Conservation (phyloP, 2,888 invertebrate species). For the Chalcis sispes region DNA sequence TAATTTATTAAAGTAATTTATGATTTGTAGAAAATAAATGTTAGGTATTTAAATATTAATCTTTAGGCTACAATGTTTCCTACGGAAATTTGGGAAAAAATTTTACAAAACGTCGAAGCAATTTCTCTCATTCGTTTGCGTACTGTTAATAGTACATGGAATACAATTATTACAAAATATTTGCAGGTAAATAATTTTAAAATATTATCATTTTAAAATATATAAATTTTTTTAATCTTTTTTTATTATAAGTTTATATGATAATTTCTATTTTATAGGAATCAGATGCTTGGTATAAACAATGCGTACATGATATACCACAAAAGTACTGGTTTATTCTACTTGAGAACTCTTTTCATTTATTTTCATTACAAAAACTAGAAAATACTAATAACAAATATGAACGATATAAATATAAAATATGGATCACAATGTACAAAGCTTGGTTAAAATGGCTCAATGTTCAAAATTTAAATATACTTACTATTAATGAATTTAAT, state of each 20-base stretch:
- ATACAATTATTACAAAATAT: constrained; percentile 59
- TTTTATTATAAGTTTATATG: constrained; percentile 1
- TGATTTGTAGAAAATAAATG: too few species aligned
- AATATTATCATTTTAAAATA: not conserved
- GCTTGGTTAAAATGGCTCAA: constrained; percentile 63
- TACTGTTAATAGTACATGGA: constrained; percentile 63
- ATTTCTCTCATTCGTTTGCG: constrained; percentile 59
- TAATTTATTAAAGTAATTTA: too few species aligned
- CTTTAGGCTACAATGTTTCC: too few species aligned
- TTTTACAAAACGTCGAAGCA: constrained; percentile 62
- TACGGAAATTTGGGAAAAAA: constrained; percentile 67
- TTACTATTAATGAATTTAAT: constrained; percentile 40
- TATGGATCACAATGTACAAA: constrained; percentile 63
- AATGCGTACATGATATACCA: constrained; percentile 65
- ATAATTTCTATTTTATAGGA: constrained; percentile 55
- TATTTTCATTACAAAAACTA: constrained; percentile 45
- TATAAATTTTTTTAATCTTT: not conserved
- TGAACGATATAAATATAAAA: constrained; percentile 48
- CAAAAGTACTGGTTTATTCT: constrained; percentile 59
- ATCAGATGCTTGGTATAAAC: constrained; percentile 63
- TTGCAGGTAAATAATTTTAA: constrained; percentile 59
- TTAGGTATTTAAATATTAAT: too few species aligned
- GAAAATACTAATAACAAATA: constrained; percentile 56
- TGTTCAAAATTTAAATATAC: constrained; percentile 52
- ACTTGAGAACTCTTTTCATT: constrained; percentile 61